Evolutionary conservation across 2,888 invertebrate genomes (phyloP).

Genomic region (Lottia gigantea): DNA sequence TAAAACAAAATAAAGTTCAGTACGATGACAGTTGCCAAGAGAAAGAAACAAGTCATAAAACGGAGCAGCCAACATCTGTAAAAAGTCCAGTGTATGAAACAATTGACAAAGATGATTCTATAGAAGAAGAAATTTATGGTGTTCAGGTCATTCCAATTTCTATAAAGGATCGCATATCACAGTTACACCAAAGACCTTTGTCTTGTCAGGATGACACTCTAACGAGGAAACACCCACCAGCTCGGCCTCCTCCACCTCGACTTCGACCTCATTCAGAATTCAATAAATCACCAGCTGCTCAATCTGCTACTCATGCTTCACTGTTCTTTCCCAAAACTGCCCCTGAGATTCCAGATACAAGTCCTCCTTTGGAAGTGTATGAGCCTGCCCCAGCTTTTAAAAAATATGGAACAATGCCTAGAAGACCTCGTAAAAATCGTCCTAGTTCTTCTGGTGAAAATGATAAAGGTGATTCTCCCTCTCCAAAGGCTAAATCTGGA

Average conservation of each 20-base stretch:
- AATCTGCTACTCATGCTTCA: neutral
- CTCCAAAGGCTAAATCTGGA: slow-evolving; percentile 28
- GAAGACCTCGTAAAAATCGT: neutral
- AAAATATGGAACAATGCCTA: neutral
- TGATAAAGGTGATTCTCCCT: slow-evolving; percentile 19
- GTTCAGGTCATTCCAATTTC: neutral
- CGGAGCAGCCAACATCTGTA: neutral
- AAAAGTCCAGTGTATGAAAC: neutral
- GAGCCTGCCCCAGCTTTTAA: neutral
- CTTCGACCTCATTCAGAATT: slow-evolving; percentile 28
- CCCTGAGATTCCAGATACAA: neutral
- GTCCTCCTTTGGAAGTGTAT: neutral
- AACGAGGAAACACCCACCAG: slow-evolving; percentile 26
- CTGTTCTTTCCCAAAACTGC: neutral
- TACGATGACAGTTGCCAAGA: slow-evolving; percentile 7
- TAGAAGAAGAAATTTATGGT: slow-evolving; percentile 12
- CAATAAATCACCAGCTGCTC: neutral
- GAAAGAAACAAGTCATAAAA: neutral
- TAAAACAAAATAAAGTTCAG: slow-evolving; percentile 25
- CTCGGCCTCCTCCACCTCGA: slow-evolving; percentile 32
- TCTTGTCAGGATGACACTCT: slow-evolving; percentile 16
- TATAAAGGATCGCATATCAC: slow-evolving; percentile 18
- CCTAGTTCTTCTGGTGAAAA: slow-evolving; percentile 11
- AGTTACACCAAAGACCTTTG: slow-evolving; percentile 12
- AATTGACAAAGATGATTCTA: neutral